Conservation (phyloP, 2,888 invertebrate genomes). For the Ectobius pallidus region DNA sequence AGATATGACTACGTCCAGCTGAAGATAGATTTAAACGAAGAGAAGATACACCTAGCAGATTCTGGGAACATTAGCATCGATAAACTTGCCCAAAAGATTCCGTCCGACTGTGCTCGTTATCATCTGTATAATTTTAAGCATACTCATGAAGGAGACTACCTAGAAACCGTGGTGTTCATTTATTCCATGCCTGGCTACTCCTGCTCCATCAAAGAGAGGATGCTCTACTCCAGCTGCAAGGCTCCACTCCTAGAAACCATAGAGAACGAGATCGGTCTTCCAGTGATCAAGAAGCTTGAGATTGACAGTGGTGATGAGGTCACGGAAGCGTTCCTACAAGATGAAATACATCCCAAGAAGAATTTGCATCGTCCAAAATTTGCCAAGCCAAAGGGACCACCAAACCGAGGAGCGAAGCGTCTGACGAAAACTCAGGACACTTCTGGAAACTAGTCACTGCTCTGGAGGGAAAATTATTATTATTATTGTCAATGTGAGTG, state of each 20-base stretch:
- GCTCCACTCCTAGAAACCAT: constrained; percentile 86
- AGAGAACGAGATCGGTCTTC: constrained; percentile 73
- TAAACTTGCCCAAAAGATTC: constrained; percentile 79
- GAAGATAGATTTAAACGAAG: constrained; percentile 83
- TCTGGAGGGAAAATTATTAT: too few relatives aligned
- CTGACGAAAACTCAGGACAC: constrained; percentile 65
- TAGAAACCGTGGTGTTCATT: constrained; percentile 91
- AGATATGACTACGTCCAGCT: constrained; percentile 89
- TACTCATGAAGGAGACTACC: constrained; percentile 89
- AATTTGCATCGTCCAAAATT: constrained; percentile 89
- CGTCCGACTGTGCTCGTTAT: constrained; percentile 85
- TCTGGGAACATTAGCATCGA: constrained; percentile 70
- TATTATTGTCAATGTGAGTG: too few relatives aligned
- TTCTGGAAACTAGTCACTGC: constrained; percentile 3
- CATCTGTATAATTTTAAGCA: constrained; percentile 92
- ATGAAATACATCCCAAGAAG: constrained; percentile 93
- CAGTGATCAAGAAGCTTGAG: constrained; percentile 90
- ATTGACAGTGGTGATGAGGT: constrained; percentile 89
- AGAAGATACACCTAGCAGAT: constrained; percentile 83
- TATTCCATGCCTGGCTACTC: constrained; percentile 98
- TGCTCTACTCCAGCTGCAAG: constrained; percentile 99
- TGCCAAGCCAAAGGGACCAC: constrained; percentile 96
- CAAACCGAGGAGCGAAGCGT: constrained; percentile 88
- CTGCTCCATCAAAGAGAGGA: constrained; percentile 95
- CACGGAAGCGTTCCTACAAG: constrained; percentile 87